phyloP scores from a whole-genome alignment of 2,797 vertebrate species.

The Lycodopsis pacificus region DNA sequence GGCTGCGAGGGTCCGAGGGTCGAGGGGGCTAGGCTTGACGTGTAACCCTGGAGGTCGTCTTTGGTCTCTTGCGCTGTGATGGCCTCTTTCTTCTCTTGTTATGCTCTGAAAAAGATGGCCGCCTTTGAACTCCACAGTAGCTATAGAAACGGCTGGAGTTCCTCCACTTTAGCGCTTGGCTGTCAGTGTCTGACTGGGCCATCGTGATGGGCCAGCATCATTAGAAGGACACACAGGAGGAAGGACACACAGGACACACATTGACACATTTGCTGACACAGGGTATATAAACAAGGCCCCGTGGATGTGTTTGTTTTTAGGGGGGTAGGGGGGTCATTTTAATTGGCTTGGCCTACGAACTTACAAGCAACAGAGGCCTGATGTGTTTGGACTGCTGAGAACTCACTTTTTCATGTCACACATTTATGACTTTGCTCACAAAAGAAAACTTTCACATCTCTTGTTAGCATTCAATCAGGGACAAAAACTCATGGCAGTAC shows the following conservation, averaged over 20 bases:
- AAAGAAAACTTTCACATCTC: constrained; percentile 68
- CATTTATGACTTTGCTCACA: constrained; percentile 64
- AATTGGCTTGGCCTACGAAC: constrained; percentile 81
- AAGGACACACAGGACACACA: constrained; percentile 78
- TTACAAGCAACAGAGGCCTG: constrained; percentile 66
- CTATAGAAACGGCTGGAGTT: constrained; percentile 84
- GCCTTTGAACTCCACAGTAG: constrained; percentile 85
- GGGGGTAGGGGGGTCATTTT: constrained; percentile 80
- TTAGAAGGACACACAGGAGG: too few relatives aligned
- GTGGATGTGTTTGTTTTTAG: constrained; percentile 71
- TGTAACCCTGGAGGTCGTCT: constrained; percentile 80
- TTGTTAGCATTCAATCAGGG: constrained; percentile 50
- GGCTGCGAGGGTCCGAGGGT: constrained; percentile 51
- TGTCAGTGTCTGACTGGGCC: constrained; percentile 83
- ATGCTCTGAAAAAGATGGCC: constrained; percentile 81
- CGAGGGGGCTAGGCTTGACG: constrained; percentile 72
- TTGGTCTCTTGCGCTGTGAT: constrained; percentile 77
- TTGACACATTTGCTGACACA: constrained; percentile 80
- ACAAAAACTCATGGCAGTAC: constrained; percentile 7
- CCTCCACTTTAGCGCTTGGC: constrained; percentile 80
- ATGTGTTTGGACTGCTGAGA: constrained; percentile 70
- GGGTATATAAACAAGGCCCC: constrained; percentile 75
- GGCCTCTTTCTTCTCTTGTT: constrained; percentile 84
- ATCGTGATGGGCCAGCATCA: constrained; percentile 78
- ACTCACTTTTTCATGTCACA: constrained; percentile 56